Evolutionary conservation across 2,797 vertebrate species (phyloP).

Genomic region (Alosa sapidissima): DNA sequence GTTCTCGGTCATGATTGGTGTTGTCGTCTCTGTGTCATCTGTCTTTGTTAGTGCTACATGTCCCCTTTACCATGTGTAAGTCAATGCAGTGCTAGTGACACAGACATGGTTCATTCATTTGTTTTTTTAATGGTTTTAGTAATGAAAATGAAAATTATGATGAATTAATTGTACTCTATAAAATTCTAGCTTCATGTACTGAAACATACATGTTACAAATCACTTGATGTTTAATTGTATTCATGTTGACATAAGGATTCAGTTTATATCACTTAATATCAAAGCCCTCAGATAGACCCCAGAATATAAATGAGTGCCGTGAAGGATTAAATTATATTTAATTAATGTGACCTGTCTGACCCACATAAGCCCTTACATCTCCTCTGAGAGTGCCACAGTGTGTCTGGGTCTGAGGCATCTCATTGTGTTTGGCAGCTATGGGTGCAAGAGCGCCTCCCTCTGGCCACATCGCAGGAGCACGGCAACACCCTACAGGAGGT

Average conservation of each 20-base stretch:
- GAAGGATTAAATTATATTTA: neutral
- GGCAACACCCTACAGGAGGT: slow-evolving; percentile 85
- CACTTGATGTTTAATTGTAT: too few relatives aligned
- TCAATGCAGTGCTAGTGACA: neutral
- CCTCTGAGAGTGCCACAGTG: neutral
- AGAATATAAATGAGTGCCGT: neutral
- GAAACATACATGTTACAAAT: too few relatives aligned
- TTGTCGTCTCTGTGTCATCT: neutral
- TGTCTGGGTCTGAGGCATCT: neutral
- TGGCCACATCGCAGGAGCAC: slow-evolving; percentile 83
- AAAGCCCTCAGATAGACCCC: neutral
- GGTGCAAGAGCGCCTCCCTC: slow-evolving; percentile 88
- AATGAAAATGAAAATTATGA: too few relatives aligned
- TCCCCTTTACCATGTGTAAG: too few relatives aligned
- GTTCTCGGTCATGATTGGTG: neutral
- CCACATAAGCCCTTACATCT: neutral
- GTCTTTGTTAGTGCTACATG: neutral
- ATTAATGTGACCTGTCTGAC: neutral
- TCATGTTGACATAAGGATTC: neutral
- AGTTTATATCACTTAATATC: neutral
- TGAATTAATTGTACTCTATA: too few relatives aligned
- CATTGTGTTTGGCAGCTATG: slow-evolving; percentile 75
- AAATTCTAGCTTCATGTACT: too few relatives aligned
- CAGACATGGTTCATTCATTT: neutral
- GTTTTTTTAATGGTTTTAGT: too few relatives aligned